A percentile compares a stretch with the other conserved stretches of the same genome.
Evolutionary conservation across 2,888 invertebrate genomes (phyloP).

Genomic region (Ennomos quercinarius): DNA sequence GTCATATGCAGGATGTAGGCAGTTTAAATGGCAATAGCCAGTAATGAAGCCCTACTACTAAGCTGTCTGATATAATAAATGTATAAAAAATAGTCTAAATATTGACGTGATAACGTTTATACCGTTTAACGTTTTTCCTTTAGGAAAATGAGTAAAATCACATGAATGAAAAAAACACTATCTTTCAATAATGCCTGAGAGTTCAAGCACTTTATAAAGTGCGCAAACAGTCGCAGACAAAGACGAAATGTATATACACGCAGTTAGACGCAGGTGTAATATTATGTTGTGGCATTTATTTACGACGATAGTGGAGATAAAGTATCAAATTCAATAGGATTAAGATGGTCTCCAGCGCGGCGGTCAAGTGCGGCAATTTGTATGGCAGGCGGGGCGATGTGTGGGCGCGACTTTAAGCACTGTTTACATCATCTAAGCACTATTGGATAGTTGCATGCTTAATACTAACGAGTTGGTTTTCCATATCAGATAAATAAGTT

Average conservation of each 20-base stretch:
- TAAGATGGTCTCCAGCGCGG: slow-evolving; percentile 47
- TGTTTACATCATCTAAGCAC: slow-evolving; percentile 38
- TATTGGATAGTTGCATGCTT: neutral
- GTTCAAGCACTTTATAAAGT: slow-evolving; percentile 2
- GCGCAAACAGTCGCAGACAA: slow-evolving; percentile 5
- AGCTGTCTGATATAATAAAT: too few species aligned
- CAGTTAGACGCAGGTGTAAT: slow-evolving; percentile 14
- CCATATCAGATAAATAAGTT: too few species aligned
- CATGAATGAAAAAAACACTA: too few species aligned
- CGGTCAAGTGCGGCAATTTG: slow-evolving; percentile 57
- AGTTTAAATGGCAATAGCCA: too few species aligned
- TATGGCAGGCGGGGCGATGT: slow-evolving; percentile 44
- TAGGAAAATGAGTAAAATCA: neutral
- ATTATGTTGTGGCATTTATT: slow-evolving; percentile 28
- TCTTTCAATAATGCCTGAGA: too few species aligned
- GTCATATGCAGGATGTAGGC: too few species aligned
- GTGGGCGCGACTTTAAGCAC: slow-evolving; percentile 39
- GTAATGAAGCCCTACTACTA: too few species aligned
- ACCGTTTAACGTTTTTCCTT: too few species aligned
- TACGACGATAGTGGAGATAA: slow-evolving; percentile 31
- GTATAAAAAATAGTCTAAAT: too few species aligned
- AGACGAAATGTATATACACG: slow-evolving; percentile 13
- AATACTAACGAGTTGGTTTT: too few species aligned
- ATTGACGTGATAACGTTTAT: too few species aligned
- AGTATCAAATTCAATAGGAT: slow-evolving; percentile 49